phyloP scores from a whole-genome alignment of 2,113 vertebrate species.

The Leptosomus discolor region DNA sequence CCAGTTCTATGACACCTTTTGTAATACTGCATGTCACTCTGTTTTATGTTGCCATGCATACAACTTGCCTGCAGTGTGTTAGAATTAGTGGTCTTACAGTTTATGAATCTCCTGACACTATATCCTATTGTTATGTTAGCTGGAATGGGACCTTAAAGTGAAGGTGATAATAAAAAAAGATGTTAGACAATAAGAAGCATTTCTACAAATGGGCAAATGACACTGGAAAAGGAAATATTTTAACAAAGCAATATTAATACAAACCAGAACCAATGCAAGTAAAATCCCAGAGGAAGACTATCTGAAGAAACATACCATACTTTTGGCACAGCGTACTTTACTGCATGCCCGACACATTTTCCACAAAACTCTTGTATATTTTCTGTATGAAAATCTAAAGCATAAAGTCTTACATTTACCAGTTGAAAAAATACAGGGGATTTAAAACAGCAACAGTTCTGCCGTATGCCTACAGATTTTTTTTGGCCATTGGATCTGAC shows the following conservation, averaged over 20 bases:
- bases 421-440: slow-evolving; percentile 51
- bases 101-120: slow-evolving; percentile 52
- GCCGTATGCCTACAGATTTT: background rate
- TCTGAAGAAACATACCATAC: background rate
- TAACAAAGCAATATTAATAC: slow-evolving; percentile 6
- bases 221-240: slow-evolving; percentile 48
- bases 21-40: background rate
- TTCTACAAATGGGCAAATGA: slow-evolving; percentile 30
- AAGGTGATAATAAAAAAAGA: slow-evolving; percentile 22
- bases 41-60: background rate
- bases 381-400: slow-evolving; percentile 46
- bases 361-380: slow-evolving; percentile 55
- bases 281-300: slow-evolving; percentile 23
- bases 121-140: background rate
- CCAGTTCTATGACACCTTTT: background rate
- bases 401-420: slow-evolving; percentile 14
- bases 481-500: slow-evolving; percentile 49
- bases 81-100: background rate
- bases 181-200: background rate
- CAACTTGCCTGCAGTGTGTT: background rate
- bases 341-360: background rate
- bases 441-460: slow-evolving; percentile 39
- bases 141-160: slow-evolving; percentile 16
- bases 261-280: background rate
- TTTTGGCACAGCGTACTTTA: background rate